Evolutionary conservation across 2,888 invertebrate genomes (phyloP).

Genomic region (Cyaniris semiargus): DNA sequence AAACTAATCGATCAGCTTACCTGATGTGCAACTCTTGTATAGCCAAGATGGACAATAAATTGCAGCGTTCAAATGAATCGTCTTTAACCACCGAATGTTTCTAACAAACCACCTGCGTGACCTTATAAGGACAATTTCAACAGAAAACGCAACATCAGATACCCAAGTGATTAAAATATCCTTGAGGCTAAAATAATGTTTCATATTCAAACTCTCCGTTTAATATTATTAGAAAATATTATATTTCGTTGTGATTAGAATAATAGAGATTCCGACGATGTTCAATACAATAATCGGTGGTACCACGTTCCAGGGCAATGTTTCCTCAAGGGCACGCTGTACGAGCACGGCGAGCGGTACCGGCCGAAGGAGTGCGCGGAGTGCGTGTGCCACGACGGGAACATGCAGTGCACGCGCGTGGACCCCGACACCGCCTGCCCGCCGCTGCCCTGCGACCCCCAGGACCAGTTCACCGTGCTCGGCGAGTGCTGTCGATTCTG

Average conservation of each 20-base stretch:
- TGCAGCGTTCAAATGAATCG: not conserved
- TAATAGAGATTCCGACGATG: too few relatives aligned
- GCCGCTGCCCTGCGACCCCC: conserved; percentile 86
- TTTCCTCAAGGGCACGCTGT: conserved; percentile 83
- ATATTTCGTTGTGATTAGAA: too few relatives aligned
- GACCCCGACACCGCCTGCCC: conserved; percentile 89
- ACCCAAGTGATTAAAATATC: too few relatives aligned
- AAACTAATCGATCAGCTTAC: not conserved
- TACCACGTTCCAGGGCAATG: conserved; percentile 83
- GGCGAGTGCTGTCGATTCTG: conserved; percentile 95
- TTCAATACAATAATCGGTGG: not conserved
- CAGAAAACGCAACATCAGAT: too few relatives aligned
- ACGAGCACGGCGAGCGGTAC: conserved; percentile 89
- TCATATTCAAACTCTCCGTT: too few relatives aligned
- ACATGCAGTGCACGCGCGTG: conserved; percentile 87
- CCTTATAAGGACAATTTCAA: too few relatives aligned
- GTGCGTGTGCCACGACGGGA: conserved; percentile 91
- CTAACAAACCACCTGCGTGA: too few relatives aligned
- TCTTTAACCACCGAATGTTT: too few relatives aligned
- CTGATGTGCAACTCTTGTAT: not conserved
- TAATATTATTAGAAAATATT: too few relatives aligned
- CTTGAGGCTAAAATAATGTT: too few relatives aligned
- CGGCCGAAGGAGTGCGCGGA: conserved; percentile 88
- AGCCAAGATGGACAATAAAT: not conserved
- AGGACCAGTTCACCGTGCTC: conserved; percentile 89